Evolutionary conservation across 2,113 vertebrate genomes (phyloP).

Genomic region (Prinia subflava): DNA sequence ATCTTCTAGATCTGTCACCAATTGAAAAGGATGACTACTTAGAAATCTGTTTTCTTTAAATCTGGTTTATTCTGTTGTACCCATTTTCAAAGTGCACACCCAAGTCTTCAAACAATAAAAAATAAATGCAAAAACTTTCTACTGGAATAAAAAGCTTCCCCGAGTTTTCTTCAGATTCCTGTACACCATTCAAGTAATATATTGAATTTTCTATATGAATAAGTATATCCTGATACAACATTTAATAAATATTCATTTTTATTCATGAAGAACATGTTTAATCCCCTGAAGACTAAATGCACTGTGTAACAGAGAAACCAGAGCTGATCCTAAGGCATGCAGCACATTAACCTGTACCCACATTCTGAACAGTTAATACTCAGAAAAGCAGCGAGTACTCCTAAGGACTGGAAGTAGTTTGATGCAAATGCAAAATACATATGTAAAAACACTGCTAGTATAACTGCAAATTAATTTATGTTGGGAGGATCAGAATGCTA

Average conservation of each 20-base stretch:
- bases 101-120: not conserved
- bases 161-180: not conserved
- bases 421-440: constrained; percentile 59
- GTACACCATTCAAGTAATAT: not conserved
- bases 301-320: not conserved
- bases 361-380: constrained; percentile 6
- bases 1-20: not conserved
- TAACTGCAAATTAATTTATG: constrained; percentile 75
- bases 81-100: not conserved
- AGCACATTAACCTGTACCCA: not conserved
- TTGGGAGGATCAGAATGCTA: constrained; percentile 69
- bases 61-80: not conserved
- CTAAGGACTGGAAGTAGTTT: constrained; percentile 24
- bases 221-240: constrained; percentile 12
- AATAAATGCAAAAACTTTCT: not conserved
- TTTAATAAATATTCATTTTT: constrained; percentile 47
- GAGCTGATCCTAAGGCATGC: not conserved
- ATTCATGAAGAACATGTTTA: constrained; percentile 15
- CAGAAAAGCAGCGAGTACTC: constrained; percentile 16
- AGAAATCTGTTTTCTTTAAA: not conserved
- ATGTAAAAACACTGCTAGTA: constrained; percentile 60
- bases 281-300: not conserved
- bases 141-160: not conserved
- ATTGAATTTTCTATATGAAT: constrained; percentile 1
- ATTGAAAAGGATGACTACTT: not conserved